phyloP scores from a whole-genome alignment of 1,140 invertebrate genomes.

The Stenopsyche tienmushanensis region DNA sequence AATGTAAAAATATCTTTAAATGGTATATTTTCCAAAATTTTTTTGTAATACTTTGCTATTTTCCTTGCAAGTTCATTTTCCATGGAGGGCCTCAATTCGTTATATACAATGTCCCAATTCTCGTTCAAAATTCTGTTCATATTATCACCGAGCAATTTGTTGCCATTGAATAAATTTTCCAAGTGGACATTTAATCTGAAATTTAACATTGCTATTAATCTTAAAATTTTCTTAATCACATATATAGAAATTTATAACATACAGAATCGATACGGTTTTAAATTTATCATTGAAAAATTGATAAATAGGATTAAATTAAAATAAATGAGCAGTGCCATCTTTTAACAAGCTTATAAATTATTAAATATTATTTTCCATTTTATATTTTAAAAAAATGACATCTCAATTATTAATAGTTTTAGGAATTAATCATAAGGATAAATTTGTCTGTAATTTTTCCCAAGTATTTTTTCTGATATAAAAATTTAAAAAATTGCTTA shows the following conservation, averaged over 20 bases:
- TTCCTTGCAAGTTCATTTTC: constrained; percentile 44
- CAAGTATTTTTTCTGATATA: not conserved
- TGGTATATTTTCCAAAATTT: constrained; percentile 52
- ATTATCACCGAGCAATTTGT: constrained; percentile 47
- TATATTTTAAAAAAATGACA: no score
- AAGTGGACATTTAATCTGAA: constrained; percentile 42
- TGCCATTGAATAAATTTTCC: constrained; percentile 53
- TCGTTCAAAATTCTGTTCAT: constrained; percentile 56
- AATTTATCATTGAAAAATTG: not conserved
- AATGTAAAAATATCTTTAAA: constrained; percentile 51
- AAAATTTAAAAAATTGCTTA: not conserved
- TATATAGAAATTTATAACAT: not conserved
- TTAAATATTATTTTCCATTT: no score
- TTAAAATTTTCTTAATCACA: not conserved
- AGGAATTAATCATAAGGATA: no score
- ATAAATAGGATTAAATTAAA: no score
- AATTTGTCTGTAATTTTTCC: no score
- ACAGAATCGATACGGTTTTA: no score
- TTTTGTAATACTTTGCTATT: constrained; percentile 48
- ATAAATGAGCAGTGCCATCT: no score
- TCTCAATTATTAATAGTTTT: no score
- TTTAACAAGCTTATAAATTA: no score
- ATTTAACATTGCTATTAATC: not conserved
- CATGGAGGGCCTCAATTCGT: constrained; percentile 48
- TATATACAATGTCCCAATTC: constrained; percentile 50